phyloP scores from a whole-genome alignment of 2,888 invertebrate genomes.

The Eurytoma californica region DNA sequence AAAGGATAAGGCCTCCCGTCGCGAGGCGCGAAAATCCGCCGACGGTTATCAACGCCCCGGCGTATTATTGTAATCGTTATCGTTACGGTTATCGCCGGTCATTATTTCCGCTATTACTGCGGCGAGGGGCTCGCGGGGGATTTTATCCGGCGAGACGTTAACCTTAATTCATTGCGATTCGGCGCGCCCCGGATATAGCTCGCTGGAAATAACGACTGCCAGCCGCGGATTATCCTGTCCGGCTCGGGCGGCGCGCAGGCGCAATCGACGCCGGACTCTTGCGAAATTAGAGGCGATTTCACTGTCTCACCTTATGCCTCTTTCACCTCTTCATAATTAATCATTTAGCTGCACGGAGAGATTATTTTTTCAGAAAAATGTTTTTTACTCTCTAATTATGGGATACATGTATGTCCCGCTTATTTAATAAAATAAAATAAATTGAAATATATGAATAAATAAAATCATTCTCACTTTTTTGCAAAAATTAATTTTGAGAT shows the following conservation, averaged over 20 bases:
- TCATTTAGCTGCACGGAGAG: too few species aligned
- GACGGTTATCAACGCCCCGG: slow-evolving; percentile 30
- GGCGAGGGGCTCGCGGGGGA: neutral
- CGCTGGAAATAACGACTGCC: slow-evolving; percentile 11
- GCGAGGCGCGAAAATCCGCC: neutral
- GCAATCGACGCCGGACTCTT: neutral
- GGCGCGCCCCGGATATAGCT: slow-evolving; percentile 17
- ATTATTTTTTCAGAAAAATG: neutral
- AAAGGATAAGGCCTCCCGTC: neutral
- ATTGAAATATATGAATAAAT: too few species aligned
- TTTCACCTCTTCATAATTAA: too few species aligned
- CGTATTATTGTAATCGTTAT: slow-evolving; percentile 42
- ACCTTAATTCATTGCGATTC: slow-evolving; percentile 55
- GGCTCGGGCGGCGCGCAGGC: neutral
- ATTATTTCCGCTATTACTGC: slow-evolving; percentile 31
- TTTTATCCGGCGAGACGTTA: slow-evolving; percentile 22
- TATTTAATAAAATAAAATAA: too few species aligned
- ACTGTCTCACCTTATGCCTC: too few species aligned
- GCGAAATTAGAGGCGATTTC: too few species aligned
- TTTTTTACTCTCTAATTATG: neutral
- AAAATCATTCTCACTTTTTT: too few species aligned
- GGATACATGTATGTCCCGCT: neutral
- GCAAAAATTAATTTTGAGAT: too few species aligned
- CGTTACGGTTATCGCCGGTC: slow-evolving; percentile 26
- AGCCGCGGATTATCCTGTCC: slow-evolving; percentile 44